Base-by-base conservation (phyloP, 2,888 invertebrate species). In the Ceratothoa steindachneri region DNA sequence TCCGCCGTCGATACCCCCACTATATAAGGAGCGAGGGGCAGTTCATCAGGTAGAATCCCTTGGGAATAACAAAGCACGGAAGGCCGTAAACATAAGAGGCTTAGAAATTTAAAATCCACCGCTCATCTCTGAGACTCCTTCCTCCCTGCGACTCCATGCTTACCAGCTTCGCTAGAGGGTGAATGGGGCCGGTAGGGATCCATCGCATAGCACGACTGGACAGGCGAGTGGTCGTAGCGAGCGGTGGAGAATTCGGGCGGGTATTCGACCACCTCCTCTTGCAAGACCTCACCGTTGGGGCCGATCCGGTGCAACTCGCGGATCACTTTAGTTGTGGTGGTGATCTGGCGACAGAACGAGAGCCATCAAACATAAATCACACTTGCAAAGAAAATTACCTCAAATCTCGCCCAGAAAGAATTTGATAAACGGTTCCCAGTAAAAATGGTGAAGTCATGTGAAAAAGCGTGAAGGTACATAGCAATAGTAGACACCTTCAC, bases 271-370 rank as follows among this genome's bases (percentile, higher is more conserved):
- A 30, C 64, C 4, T 65, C 69, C 70, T 81, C 82, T 76, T 82
- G 83, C 81, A 83, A 82, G 80, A 82, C 83, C 81, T 82, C 83
- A 64, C 84, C 86, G 84, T 88, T 88, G 71, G 88, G 87, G 73
- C 87, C 87, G 81, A 88, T 85, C 81, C 84, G 84, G 81, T 87
- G 87, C 71, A 84, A 81, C 81, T 83, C 89, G 78, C 89, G 87
- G 64, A 89, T 89, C 66, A 90, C 89, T 85, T 90, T 90, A 73
- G 89, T 90, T 78, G 90, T 89, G 31, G 89, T 89, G 74, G 90
- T 90, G 82, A 90, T 89, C 88, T 90, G 85, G 67, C 74, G 66
- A 22, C 51, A 41, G 22, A n/a, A n/a, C n/a, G n/a, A n/a, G n/a
- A n/a, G n/a, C n/a, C 12, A 19, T 71, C 70, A 64, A 24, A 30